Evolutionary conservation across 2,888 invertebrate genomes (phyloP).

Genomic region (Mimumesa dahlbomi): DNA sequence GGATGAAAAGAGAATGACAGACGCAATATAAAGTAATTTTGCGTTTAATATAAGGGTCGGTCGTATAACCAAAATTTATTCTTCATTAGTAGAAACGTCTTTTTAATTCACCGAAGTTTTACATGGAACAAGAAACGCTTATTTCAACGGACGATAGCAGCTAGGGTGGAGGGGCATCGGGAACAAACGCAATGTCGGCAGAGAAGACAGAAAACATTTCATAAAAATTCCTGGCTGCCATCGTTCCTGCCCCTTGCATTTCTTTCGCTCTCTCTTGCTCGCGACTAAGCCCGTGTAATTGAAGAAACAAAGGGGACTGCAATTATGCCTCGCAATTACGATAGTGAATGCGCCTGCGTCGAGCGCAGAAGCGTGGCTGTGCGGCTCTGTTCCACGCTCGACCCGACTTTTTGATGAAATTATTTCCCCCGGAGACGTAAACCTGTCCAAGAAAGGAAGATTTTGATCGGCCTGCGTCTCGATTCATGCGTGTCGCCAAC

Average conservation of each 20-base stretch:
- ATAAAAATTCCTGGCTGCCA: conserved; percentile 73
- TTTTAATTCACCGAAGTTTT: too few species aligned
- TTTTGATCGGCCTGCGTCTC: too few species aligned
- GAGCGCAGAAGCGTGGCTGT: conserved; percentile 67
- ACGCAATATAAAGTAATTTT: too few species aligned
- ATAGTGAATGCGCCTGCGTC: conserved; percentile 51
- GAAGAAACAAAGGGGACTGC: conserved; percentile 79
- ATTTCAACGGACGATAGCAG: not conserved
- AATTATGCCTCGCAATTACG: conserved; percentile 77
- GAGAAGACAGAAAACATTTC: conserved; percentile 62
- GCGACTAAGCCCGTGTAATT: conserved; percentile 76
- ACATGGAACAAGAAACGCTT: not conserved
- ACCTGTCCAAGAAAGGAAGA: too few species aligned
- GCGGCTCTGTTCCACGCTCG: conserved; percentile 49
- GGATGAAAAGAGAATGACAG: too few species aligned
- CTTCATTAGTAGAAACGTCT: too few species aligned
- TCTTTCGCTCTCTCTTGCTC: conserved; percentile 29
- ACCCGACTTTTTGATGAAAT: conserved; percentile 74
- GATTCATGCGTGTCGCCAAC: too few species aligned
- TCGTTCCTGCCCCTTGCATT: conserved; percentile 43
- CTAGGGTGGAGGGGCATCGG: not conserved
- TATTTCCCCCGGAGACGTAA: conserved; percentile 61
- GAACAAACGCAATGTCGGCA: conserved; percentile 11
- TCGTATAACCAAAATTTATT: too few species aligned
- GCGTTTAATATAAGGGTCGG: too few species aligned